A percentile compares a stretch with the other conserved stretches of the same genome.
phyloP scores from a whole-genome alignment of 2,113 vertebrate species.

The Hemichromis elongatus region DNA sequence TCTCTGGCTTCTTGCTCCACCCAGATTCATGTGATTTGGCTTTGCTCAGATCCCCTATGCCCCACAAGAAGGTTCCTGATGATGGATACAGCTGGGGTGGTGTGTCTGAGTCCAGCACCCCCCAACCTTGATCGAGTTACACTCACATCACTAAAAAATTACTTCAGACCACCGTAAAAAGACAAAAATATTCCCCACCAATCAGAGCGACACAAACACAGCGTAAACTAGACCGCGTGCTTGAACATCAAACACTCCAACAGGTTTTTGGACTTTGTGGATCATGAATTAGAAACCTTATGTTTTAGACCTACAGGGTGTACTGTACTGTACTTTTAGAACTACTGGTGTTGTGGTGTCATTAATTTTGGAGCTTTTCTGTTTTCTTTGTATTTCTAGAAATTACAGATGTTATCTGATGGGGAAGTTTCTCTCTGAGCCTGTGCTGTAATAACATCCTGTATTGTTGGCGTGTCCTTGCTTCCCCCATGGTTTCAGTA shows the following conservation, averaged over 20 bases:
- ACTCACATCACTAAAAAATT: not conserved
- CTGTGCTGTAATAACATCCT: not conserved
- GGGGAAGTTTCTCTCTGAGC: not conserved
- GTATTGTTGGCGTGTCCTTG: not conserved
- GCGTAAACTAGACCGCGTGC: not conserved
- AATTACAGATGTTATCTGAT: not conserved
- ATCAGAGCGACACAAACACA: not conserved
- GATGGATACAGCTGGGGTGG: not conserved
- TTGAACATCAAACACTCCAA: not conserved
- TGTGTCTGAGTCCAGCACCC: not conserved
- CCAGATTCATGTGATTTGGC: slow-evolving; percentile 59
- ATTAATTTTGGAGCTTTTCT: not conserved
- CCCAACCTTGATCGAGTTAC: not conserved
- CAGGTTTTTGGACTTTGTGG: not conserved
- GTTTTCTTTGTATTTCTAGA: not conserved
- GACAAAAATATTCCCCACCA: not conserved
- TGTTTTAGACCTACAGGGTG: not conserved
- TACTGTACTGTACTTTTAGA: too few relatives aligned
- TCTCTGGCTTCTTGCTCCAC: slow-evolving; percentile 68
- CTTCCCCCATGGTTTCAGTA: not conserved
- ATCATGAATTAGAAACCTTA: not conserved
- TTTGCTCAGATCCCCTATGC: not conserved
- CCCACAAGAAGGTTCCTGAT: accelerated
- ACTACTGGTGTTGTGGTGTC: not conserved
- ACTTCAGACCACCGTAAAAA: not conserved